These are phyloP conservation scores for Cataglyphis hispanica DNA, from an alignment of 1,140 invertebrate species.

Conservation along the genomic window DNA sequence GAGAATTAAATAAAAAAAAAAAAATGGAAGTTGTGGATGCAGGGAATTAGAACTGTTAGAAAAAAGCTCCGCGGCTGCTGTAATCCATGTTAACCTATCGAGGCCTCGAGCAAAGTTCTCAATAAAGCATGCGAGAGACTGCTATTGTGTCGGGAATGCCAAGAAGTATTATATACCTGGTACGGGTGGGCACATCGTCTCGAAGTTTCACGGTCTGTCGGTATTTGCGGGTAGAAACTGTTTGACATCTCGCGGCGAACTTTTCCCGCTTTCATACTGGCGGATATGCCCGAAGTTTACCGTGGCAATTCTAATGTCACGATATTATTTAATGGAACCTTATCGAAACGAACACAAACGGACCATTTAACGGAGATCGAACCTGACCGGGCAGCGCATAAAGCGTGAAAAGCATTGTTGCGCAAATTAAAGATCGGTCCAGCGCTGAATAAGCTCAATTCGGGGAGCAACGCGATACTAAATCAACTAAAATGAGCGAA, in stretches of 20 bases:
- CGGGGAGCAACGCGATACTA: conserved; percentile 52
- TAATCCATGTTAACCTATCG: conserved; percentile 68
- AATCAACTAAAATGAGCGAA: conserved; percentile 58
- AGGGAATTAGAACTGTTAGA: conserved; percentile 52
- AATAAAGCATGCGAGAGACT: conserved; percentile 45
- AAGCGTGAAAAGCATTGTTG: conserved; percentile 59
- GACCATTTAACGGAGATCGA: conserved; percentile 17
- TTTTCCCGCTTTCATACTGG: conserved; percentile 8
- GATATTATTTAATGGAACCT: conserved; percentile 39
- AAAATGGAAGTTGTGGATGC: conserved; percentile 47
- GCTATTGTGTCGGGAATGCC: conserved; percentile 2
- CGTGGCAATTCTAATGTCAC: conserved; percentile 26
- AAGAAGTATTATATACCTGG: conserved; percentile 17
- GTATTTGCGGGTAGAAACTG: conserved; percentile 45
- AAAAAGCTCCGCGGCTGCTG: conserved; percentile 27
- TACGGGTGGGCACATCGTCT: neutral
- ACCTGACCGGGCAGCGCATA: conserved; percentile 5
- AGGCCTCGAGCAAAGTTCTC: conserved; percentile 24
- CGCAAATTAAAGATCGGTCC: conserved; percentile 50
- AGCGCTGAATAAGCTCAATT: conserved; percentile 54
- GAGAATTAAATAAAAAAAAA: no score
- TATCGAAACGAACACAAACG: neutral
- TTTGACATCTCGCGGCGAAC: conserved; percentile 51
- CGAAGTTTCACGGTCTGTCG: conserved; percentile 52
- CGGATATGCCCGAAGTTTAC: neutral